These are phyloP conservation scores for Malurus splendens DNA, from an alignment of 2,797 vertebrate genomes.

Conservation along the genomic window DNA sequence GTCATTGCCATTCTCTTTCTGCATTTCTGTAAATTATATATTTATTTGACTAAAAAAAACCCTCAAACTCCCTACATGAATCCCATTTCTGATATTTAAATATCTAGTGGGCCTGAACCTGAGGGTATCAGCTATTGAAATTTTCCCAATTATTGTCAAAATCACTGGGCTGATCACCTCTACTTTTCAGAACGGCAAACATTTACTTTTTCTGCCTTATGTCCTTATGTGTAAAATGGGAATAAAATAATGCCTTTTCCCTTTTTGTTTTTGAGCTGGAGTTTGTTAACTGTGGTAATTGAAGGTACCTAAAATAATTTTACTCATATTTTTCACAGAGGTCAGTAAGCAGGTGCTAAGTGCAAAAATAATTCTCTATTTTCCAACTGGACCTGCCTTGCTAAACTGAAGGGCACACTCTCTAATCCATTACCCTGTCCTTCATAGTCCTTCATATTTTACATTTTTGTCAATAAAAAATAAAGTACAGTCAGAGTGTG, in stretches of 20 bases:
- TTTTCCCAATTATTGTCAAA: background rate
- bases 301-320: background rate
- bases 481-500: background rate
- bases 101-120: background rate
- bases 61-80: background rate
- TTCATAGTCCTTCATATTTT: slow-evolving; percentile 21
- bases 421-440: background rate
- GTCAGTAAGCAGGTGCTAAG: background rate
- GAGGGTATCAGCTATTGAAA: background rate
- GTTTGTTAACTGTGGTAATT: background rate
- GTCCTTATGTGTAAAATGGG: background rate
- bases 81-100: background rate
- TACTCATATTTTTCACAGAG: background rate
- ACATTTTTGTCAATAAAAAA: slow-evolving; percentile 46
- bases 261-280: background rate
- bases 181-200: background rate
- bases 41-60: background rate
- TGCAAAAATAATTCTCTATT: background rate
- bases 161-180: background rate
- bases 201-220: background rate
- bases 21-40: background rate
- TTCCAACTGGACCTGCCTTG: background rate
- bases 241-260: background rate
- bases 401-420: background rate
- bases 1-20: background rate